These are phyloP conservation scores for Sebastes baramenuke DNA, from an alignment of 2,797 vertebrate genomes.

Conservation along the genomic window DNA sequence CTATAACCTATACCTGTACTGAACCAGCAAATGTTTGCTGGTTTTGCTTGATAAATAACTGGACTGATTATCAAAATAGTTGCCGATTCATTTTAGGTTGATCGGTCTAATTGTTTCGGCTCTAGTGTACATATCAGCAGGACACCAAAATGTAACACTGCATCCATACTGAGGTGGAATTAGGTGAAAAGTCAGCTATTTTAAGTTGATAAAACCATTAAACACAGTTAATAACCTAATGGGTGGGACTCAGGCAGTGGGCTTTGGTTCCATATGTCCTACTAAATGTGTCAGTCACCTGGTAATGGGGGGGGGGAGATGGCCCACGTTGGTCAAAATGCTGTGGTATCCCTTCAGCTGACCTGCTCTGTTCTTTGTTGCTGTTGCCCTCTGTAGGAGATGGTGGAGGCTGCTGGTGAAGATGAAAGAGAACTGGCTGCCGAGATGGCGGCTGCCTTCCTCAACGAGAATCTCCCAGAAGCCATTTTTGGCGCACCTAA, in stretches of 20 bases:
- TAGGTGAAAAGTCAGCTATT: too few relatives aligned
- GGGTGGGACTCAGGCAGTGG: too few relatives aligned
- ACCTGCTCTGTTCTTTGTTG: neutral
- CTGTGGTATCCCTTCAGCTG: neutral
- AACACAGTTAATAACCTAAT: too few relatives aligned
- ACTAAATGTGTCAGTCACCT: neutral
- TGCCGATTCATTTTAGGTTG: too few relatives aligned
- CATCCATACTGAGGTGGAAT: too few relatives aligned
- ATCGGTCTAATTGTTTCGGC: too few relatives aligned
- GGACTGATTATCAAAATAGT: too few relatives aligned
- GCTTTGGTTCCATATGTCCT: too few relatives aligned
- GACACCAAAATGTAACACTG: neutral
- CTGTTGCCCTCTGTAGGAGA: conserved; percentile 84
- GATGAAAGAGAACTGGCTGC: conserved; percentile 96
- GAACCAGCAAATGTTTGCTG: neutral
- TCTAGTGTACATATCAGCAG: neutral
- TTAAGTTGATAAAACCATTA: too few relatives aligned
- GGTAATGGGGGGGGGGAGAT: neutral
- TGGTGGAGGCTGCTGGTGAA: conserved; percentile 98
- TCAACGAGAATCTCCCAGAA: conserved; percentile 98
- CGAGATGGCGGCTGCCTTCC: conserved; percentile 98
- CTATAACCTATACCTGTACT: too few relatives aligned
- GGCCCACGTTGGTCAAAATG: neutral
- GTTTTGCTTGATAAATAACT: neutral
- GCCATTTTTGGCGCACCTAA: conserved; percentile 97